A percentile compares a stretch with the other conserved stretches of the same genome.
These are phyloP conservation scores for Rhogogaster chlorosoma DNA, from an alignment of 2,888 invertebrate species.

Conservation along the genomic window DNA sequence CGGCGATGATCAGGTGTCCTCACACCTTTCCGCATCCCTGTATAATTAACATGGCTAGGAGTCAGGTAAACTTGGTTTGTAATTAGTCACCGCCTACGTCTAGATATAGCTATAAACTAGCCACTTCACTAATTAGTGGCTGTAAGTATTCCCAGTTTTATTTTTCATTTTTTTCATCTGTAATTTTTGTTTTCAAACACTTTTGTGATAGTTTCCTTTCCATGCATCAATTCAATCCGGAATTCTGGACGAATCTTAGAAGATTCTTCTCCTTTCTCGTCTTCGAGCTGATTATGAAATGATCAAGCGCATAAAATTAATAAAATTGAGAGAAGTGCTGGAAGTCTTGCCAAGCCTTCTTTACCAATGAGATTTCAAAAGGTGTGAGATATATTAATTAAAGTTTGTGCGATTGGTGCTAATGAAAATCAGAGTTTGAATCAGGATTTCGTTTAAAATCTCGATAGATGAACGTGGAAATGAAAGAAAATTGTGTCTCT, in stretches of 20 bases:
- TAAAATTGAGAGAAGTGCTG: not conserved
- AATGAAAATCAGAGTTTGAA: not conserved
- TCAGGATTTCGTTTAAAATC: constrained; percentile 12
- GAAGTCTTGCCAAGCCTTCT: not conserved
- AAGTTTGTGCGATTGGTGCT: constrained; percentile 3
- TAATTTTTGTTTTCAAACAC: not conserved
- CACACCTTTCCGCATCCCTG: not conserved
- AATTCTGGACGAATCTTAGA: not conserved
- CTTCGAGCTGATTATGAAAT: not conserved
- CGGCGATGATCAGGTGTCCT: not conserved
- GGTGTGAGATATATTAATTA: not conserved
- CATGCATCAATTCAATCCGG: not conserved
- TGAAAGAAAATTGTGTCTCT: constrained; percentile 36
- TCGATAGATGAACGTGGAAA: constrained; percentile 25
- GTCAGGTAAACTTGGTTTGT: constrained; percentile 11
- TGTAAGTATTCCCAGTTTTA: not conserved
- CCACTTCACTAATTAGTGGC: constrained; percentile 18
- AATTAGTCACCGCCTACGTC: constrained; percentile 1
- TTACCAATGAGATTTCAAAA: not conserved
- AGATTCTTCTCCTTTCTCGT: not conserved
- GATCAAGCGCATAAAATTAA: not conserved
- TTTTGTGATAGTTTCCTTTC: not conserved
- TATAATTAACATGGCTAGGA: constrained; percentile 20
- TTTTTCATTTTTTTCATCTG: not conserved
- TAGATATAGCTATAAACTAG: not conserved